Evolutionary conservation across 2,888 invertebrate species (phyloP).

Genomic region (Eustalomyia histrio): DNA sequence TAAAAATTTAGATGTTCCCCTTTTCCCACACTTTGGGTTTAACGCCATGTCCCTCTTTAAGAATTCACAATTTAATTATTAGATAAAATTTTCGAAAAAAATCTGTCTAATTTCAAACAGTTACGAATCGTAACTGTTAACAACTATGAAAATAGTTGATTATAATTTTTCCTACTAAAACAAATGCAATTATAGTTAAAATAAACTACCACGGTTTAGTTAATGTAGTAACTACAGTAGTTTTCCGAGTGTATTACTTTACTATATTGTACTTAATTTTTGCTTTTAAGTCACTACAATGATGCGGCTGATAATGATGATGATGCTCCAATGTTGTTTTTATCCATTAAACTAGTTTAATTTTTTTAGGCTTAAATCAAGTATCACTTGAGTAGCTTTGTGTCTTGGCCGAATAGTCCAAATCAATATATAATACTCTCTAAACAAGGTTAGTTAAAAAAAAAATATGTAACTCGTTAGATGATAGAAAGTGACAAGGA

Average conservation of each 20-base stretch:
- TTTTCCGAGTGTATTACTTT: not conserved
- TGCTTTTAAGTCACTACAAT: not conserved
- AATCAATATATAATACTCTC: conserved; percentile 49
- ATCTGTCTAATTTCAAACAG: no score
- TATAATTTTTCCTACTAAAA: no score
- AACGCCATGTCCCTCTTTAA: no score
- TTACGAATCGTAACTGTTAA: no score
- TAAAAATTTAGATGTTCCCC: no score
- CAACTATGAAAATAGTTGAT: no score
- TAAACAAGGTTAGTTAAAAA: conserved; percentile 53
- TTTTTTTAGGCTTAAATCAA: conserved; percentile 14
- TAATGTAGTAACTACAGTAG: no score
- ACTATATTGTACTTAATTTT: not conserved
- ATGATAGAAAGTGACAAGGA: not conserved
- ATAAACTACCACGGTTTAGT: no score
- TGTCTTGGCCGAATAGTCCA: conserved; percentile 17
- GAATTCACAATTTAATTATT: no score
- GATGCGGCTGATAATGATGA: conserved; percentile 1
- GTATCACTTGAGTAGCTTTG: conserved; percentile 40
- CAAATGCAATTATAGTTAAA: no score
- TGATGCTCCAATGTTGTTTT: not conserved
- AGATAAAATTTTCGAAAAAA: no score
- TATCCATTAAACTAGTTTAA: conserved; percentile 3
- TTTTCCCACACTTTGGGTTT: no score
- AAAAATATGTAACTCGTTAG: not conserved